Percentiles rank a stretch among this genome's conserved stretches.
These are phyloP conservation scores for Notothenia rossii DNA, from an alignment of 2,113 vertebrate genomes.

Conservation along the genomic window DNA sequence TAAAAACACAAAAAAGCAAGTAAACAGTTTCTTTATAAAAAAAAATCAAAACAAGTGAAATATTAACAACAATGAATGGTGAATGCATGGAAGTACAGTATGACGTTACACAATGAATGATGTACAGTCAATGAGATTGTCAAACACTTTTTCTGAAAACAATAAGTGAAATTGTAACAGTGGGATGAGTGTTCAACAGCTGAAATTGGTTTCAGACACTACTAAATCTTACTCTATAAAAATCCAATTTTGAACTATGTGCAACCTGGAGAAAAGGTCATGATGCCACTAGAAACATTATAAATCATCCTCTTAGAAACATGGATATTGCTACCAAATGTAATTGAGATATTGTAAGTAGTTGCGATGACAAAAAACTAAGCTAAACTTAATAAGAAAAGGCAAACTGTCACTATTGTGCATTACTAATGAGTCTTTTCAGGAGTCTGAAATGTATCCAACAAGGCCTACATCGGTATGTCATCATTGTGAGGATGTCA, in stretches of 20 bases:
- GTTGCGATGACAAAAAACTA: background rate
- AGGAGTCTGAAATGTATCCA: background rate
- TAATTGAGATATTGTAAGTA: background rate
- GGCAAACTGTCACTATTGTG: background rate
- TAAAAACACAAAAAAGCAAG: no score
- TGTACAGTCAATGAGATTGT: no score
- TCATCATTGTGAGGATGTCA: background rate
- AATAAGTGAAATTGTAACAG: no score
- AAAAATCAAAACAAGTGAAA: no score
- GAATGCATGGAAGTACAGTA: no score
- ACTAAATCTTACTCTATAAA: no score
- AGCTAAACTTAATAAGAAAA: background rate
- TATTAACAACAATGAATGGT: no score
- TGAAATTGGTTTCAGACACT: no score
- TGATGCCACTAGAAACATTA: background rate
- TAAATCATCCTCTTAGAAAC: background rate
- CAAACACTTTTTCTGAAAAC: no score
- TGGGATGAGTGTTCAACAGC: no score
- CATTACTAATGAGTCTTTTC: background rate
- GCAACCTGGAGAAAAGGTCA: background rate
- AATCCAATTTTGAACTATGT: background rate
- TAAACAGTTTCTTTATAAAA: no score
- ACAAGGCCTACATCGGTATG: background rate
- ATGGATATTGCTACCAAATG: background rate
- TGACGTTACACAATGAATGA: no score